Conservation (phyloP, 1,140 invertebrate species). For the Pseudobourletiella spinata region DNA sequence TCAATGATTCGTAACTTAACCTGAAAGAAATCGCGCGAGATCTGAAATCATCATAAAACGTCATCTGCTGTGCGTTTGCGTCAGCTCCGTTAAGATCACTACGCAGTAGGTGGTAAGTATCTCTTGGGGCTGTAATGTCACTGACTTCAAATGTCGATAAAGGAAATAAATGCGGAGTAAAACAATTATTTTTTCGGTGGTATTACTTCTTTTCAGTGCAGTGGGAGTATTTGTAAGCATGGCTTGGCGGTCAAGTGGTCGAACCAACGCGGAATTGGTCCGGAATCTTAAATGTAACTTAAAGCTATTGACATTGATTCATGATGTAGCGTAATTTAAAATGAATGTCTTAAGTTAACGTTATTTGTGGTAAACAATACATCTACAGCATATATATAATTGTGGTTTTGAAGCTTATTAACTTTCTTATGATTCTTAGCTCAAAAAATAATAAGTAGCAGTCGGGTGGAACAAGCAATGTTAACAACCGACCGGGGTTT, state of each 20-base stretch:
- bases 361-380: background rate
- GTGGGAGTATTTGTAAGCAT: conserved; percentile 40
- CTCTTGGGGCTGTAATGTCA: too few species aligned
- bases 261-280: conserved; percentile 72
- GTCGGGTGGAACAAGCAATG: conserved; percentile 75
- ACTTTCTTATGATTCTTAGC: conserved; percentile 45
- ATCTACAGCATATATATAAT: background rate
- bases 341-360: background rate
- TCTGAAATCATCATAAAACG: too few species aligned
- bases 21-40: too few species aligned
- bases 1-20: too few species aligned
- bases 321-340: background rate
- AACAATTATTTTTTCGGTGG: too few species aligned
- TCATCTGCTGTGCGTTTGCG: too few species aligned
- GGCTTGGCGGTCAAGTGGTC: conserved; percentile 72
- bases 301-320: conserved; percentile 11
- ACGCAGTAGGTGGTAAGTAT: too few species aligned
- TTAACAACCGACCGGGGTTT: conserved; percentile 69
- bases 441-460: conserved; percentile 72
- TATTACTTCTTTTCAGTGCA: too few species aligned
- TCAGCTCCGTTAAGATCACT: too few species aligned
- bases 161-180: too few species aligned
- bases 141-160: too few species aligned
- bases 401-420: background rate
- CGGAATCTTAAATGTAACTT: conserved; percentile 66